Evolutionary conservation across 2,113 vertebrate genomes (phyloP).

Genomic region (Callaeas wilsoni): DNA sequence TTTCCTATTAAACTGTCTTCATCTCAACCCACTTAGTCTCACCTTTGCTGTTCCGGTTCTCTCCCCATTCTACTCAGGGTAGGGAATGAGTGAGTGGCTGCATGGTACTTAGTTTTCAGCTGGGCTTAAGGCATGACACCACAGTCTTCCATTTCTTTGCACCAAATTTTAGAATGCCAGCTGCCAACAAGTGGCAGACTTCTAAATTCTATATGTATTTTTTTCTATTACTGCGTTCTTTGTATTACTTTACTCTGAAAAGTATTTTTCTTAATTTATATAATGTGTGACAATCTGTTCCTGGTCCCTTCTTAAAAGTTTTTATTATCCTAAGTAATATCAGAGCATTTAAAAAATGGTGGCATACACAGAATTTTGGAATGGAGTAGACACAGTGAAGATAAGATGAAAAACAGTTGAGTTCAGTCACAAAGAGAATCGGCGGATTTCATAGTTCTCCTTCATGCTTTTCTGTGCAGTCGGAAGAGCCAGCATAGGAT

Average conservation of each 20-base stretch:
- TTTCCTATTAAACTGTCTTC: neutral
- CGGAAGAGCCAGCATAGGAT: neutral
- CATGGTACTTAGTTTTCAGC: neutral
- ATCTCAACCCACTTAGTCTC: neutral
- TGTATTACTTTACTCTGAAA: neutral
- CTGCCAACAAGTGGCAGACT: neutral
- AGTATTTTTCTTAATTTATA: neutral
- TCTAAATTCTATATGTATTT: neutral
- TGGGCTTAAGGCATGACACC: neutral
- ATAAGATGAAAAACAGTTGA: neutral
- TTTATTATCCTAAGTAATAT: slow-evolving; percentile 49
- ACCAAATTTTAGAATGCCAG: neutral
- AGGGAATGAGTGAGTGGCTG: neutral
- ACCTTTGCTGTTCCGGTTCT: neutral
- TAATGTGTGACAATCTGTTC: neutral
- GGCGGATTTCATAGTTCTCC: neutral
- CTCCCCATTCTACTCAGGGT: neutral
- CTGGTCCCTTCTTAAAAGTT: neutral
- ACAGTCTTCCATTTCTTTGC: neutral
- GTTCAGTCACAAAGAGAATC: neutral
- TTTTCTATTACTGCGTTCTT: neutral
- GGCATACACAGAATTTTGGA: slow-evolving; percentile 21
- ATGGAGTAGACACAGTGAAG: neutral
- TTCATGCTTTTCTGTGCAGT: neutral
- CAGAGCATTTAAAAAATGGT: slow-evolving; percentile 27